Base-by-base conservation (phyloP, 23 tunicate species). In the Clavelina lepadiformis region DNA sequence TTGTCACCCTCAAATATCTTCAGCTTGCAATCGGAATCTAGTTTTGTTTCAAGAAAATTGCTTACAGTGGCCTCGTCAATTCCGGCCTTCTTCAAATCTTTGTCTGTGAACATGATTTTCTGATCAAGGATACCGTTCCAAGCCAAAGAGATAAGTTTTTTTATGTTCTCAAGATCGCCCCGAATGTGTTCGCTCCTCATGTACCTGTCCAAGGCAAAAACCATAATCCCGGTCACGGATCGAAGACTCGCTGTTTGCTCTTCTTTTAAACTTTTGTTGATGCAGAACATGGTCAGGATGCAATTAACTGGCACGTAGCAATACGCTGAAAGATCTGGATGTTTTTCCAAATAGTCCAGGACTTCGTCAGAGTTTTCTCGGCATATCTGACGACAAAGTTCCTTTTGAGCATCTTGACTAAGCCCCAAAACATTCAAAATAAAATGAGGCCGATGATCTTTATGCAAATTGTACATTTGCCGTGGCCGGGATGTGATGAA, bases 291-390 rank as follows among this genome's bases (percentile, higher is more conserved):
- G 3, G 46, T 61, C 67, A 61, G 4, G 24, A 61, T 33, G 30
- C 28, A 61, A 21, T 61, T 61, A 46, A 61, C 67, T 19, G 67
- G 67, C 5, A 61, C 67, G 26, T 61, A 61, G 35, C 67, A 61
- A 5, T 33, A 61, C 2, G 67, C 67, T 28, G 35, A 61, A 3
- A 61, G 34, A 2, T 23, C 28, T 3, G 28, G 34, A 28, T 35
- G 28, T 33, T 61, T 46, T 15, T 30, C 19, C 67, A 61, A 35
- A 2, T 2, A 25, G 34, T 61, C 23, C 11, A 33, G 34, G 23
- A 61, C 23, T 28, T 23, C 18, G 2, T 45, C 27, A 33, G 34
- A 61, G 2, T 2, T 30, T 24, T 19, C 7, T 19, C 67, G 46
- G 35, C 67, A 61, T 3, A 61, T 33, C 45, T 61, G 67, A 2